A percentile compares a stretch with the other conserved stretches of the same genome.
Evolutionary conservation across 53 echinoderm and acorn worm species (phyloP).

Genomic region (Luidia sarsii): DNA sequence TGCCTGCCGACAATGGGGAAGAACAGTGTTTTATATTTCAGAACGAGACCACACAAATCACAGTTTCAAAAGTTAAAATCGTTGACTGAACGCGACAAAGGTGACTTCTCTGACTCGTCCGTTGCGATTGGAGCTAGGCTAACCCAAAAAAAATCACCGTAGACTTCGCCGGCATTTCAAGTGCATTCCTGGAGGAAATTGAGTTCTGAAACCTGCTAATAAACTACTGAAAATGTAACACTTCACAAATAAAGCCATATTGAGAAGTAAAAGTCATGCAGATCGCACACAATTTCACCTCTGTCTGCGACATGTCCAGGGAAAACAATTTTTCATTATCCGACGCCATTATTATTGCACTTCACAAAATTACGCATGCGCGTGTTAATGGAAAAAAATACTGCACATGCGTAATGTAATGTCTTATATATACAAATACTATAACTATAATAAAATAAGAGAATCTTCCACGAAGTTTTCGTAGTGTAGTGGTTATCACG

Average conservation of each 20-base stretch:
- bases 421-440: too few species aligned
- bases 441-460: too few species aligned
- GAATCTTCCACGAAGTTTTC: constrained; percentile 65
- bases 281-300: constrained; percentile 54
- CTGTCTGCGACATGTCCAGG: constrained; percentile 51
- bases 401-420: constrained; percentile 26
- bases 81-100: constrained; percentile 41
- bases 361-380: constrained; percentile 42
- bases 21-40: not conserved
- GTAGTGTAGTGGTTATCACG: constrained; percentile 96
- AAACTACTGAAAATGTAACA: constrained; percentile 7
- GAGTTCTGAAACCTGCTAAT: not conserved
- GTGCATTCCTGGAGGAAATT: constrained; percentile 7
- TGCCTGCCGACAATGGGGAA: not conserved
- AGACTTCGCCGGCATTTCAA: constrained; percentile 16
- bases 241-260: not conserved
- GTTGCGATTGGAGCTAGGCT: too few species aligned
- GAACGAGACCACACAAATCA: not conserved
- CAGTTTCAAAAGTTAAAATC: constrained; percentile 10
- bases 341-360: constrained; percentile 57
- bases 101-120: constrained; percentile 37
- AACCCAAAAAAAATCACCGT: constrained; percentile 19
- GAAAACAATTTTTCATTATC: constrained; percentile 58
- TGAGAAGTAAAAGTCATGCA: constrained; percentile 22
- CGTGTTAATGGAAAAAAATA: not conserved